These are phyloP conservation scores for Darevskia mixta DNA, from an alignment of 2,797 vertebrate species.

Conservation along the genomic window DNA sequence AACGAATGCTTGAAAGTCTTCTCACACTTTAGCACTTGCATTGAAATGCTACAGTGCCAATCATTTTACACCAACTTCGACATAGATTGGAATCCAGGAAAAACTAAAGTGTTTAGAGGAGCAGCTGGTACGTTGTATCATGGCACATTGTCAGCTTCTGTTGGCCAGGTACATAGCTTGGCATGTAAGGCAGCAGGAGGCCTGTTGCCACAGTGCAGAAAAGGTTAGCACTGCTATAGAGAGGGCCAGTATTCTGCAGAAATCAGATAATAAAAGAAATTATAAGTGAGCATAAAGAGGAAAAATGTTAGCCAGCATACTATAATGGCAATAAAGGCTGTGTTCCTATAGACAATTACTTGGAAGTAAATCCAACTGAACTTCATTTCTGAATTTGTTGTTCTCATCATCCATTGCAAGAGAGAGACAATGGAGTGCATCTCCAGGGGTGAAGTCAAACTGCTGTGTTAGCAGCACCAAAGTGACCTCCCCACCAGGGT, in stretches of 20 bases:
- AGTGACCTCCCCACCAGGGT: too few relatives aligned
- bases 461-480: too few relatives aligned
- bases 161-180: not conserved
- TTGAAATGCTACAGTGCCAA: not conserved
- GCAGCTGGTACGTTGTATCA: not conserved
- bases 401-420: too few relatives aligned
- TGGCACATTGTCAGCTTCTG: not conserved
- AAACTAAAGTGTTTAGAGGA: not conserved
- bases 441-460: too few relatives aligned
- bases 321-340: not conserved
- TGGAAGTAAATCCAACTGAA: not conserved
- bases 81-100: not conserved
- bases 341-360: not conserved
- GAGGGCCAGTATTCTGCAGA: not conserved
- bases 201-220: not conserved
- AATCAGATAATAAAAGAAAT: not conserved
- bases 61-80: not conserved
- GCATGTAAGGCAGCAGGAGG: not conserved
- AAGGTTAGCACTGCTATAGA: not conserved
- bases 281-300: not conserved
- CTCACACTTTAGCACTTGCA: not conserved
- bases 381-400: not conserved
- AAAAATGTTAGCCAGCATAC: not conserved
- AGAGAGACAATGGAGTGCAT: too few relatives aligned
- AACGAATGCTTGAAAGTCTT: not conserved